Percentiles rank a stretch among this genome's conserved stretches.
These are phyloP conservation scores for Platysteira castanea DNA, from an alignment of 2,113 vertebrate genomes.

Conservation along the genomic window DNA sequence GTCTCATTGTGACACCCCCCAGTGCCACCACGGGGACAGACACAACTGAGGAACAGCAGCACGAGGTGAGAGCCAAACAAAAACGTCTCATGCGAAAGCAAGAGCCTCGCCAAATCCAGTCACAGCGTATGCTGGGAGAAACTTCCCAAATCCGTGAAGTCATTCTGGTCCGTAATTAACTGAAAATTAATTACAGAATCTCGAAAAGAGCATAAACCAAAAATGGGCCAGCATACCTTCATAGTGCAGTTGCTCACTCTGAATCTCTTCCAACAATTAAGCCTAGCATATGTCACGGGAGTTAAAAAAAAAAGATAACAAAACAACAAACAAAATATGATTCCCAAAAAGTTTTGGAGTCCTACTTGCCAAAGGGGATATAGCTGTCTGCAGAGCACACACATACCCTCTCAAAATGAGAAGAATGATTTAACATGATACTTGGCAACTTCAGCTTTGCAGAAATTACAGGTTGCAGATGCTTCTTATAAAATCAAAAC, in stretches of 20 bases:
- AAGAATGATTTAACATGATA: not conserved
- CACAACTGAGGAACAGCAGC: not conserved
- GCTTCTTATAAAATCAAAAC: slow-evolving; percentile 27
- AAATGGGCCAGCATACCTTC: slow-evolving; percentile 59
- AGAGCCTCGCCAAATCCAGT: not conserved
- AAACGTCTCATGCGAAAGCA: not conserved
- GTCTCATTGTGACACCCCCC: accelerated
- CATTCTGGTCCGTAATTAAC: slow-evolving; percentile 28
- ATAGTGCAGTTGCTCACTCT: slow-evolving; percentile 54
- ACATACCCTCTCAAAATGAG: not conserved
- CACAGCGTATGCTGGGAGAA: not conserved
- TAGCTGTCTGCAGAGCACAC: not conserved
- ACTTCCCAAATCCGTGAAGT: not conserved
- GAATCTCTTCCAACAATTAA: slow-evolving; percentile 62
- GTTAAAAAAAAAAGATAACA: not conserved
- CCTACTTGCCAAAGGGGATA: not conserved
- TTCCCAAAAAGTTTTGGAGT: slow-evolving; percentile 4
- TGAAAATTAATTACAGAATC: slow-evolving; percentile 51
- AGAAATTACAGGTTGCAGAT: slow-evolving; percentile 36
- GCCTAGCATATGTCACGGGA: slow-evolving; percentile 41
- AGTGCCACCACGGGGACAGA: not conserved
- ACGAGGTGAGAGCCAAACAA: not conserved
- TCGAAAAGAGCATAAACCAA: slow-evolving; percentile 47
- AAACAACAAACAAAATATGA: slow-evolving; percentile 16
- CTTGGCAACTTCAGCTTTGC: not conserved